Base-by-base conservation (phyloP, 2,888 invertebrate species). In the Apantesis nais region DNA sequence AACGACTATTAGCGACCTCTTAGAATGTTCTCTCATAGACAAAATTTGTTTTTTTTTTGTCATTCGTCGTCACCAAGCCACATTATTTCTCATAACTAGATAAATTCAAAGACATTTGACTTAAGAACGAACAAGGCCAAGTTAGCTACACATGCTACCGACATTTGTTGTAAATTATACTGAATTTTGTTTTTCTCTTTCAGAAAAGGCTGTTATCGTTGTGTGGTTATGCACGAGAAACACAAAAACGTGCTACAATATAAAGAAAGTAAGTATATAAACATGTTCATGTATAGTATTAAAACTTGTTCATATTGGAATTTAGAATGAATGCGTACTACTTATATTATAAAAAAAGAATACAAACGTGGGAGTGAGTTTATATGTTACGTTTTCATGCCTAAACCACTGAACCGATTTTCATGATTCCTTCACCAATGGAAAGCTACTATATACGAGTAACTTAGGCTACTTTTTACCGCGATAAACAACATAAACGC, bases 211-310 rank as follows among this genome's bases (percentile, higher is more conserved):
- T 99, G 99, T 95, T 98, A 98, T 95, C 97, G 98, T 83, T 99
- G 99, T 94, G 97, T 99, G 88, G 98, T 99, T 90, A 98, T 99
- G 95, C 98, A 98, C 91, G 98, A 98, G 93, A 98, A 98, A 93
- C 99, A 99, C 95, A 96, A 97, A 89, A 99, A 99, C 95, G 98
- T 99, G 83, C 96, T 99, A 78, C 99, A 99, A 93, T 99, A 98
- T 96, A 99, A 99, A 97, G 98, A 99, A 96, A 99, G 99, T 99
- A 96, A 98, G 99, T 98, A 88, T 8, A 2, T 12, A 4, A 34
- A 34, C 48, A 52, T 52, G 48, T 44, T 65, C n/a, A 31, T 25
- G 29, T 58, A 37, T 37, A 22, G 8, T 48, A 48, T n/a, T 9
- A 19, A 19, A 60, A n/a, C 2, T 44, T 14, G 29, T 31, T 61